Conservation (phyloP, 2,888 invertebrate genomes). For the Acanthacorydalis orientalis region DNA sequence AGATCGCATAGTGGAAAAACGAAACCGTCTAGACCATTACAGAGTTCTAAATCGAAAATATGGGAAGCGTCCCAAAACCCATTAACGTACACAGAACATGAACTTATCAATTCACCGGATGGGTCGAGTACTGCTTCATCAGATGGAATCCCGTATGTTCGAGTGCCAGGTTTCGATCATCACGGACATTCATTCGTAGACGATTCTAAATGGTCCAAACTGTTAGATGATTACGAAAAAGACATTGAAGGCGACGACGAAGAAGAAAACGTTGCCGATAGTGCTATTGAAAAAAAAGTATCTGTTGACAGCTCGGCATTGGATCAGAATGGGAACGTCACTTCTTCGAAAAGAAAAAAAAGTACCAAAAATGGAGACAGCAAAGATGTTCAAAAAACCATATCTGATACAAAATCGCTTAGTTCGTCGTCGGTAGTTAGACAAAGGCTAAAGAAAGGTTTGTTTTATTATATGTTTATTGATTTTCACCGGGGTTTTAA, state of each 20-base stretch:
- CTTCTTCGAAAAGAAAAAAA: neutral
- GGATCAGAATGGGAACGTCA: neutral
- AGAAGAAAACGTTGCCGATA: neutral
- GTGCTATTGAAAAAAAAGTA: neutral
- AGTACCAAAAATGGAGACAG: neutral
- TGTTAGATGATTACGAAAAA: neutral
- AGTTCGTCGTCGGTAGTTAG: neutral
- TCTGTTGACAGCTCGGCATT: neutral
- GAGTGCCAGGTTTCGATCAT: neutral
- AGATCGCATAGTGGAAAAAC: too few species aligned
- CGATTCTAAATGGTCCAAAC: neutral
- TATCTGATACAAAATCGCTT: neutral
- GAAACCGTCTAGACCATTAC: too few species aligned
- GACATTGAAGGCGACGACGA: neutral
- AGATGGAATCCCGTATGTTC: neutral
- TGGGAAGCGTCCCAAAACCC: neutral
- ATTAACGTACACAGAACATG: neutral
- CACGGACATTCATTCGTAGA: slow-evolving; percentile 1
- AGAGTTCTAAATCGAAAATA: too few species aligned
- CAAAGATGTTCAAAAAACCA: neutral
- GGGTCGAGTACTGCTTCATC: neutral
- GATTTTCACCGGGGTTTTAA: neutral
- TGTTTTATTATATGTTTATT: neutral
- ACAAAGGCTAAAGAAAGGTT: neutral
- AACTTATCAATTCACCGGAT: slow-evolving; percentile 2